phyloP scores from a whole-genome alignment of 2,113 vertebrate species.

The Brachionichthys hirsutus region DNA sequence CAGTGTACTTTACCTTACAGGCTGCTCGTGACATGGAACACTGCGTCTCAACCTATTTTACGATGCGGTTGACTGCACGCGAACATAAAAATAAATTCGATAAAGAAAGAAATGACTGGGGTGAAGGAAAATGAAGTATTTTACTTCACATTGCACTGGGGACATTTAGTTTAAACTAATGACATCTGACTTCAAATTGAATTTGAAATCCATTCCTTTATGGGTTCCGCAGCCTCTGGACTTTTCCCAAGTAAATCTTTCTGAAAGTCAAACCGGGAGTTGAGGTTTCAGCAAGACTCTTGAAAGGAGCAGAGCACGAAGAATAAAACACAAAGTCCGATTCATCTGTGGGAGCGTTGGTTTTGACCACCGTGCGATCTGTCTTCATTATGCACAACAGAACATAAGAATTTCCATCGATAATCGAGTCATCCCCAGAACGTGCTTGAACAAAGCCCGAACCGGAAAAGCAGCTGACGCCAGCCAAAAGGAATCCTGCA shows the following conservation, averaged over 20 bases:
- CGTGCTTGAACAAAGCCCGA: conserved; percentile 11
- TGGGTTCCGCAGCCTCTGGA: conserved; percentile 14
- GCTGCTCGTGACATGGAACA: background rate
- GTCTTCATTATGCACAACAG: conserved; percentile 9
- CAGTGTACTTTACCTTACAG: background rate
- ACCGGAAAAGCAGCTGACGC: conserved; percentile 20
- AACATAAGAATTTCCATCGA: conserved; percentile 8
- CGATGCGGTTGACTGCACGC: conserved; percentile 20
- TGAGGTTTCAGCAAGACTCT: background rate
- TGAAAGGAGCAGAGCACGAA: background rate
- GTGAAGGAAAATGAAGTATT: conserved; percentile 14
- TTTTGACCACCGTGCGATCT: background rate
- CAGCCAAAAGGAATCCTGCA: conserved; percentile 22
- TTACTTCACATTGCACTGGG: background rate
- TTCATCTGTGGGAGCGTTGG: background rate
- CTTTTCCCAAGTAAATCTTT: background rate
- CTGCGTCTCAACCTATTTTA: conserved; percentile 12
- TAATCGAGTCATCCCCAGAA: conserved; percentile 27
- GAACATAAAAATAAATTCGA: conserved; percentile 26
- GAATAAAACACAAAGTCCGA: too few species aligned
- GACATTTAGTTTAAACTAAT: conserved; percentile 29
- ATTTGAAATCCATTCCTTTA: conserved; percentile 33
- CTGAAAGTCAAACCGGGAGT: background rate
- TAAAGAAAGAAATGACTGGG: background rate
- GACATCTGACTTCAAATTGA: conserved; percentile 39